Base-by-base conservation (phyloP, 37 sponge, comb jelly and placozoan genomes). In the Beroe ovata region DNA sequence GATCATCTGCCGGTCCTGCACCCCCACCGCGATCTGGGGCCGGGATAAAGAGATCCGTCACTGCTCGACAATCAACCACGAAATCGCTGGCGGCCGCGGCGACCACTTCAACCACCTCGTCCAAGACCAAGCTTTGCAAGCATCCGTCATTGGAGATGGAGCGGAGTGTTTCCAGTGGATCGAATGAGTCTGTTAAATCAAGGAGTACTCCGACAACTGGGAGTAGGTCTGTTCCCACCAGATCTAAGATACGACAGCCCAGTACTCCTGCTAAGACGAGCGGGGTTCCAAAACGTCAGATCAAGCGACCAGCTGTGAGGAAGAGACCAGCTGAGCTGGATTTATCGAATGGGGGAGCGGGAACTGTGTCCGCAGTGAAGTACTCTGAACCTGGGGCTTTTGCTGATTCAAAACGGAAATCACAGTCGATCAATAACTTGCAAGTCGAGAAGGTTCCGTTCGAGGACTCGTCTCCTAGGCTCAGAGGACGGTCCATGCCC, bases 121-220 rank as follows among this genome's bases (percentile, higher is more conserved):
- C 16, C 34, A 66, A 66, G 36, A 66, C 69, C 34, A 66, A 66
- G 30, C 36, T 66, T 26, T 66, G 69, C 35, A 66, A 66, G 16
- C 69, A 66, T 16, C 69, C 69, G 3, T 66, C 69, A 11, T 37
- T 66, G 19, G 69, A 66, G 36, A 66, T 66, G 69, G 69, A 66
- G 30, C 32, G 69, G 16, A 66, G 69, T 66, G 30, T 66, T 0
- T 66, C 69, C 33, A 66, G 69, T 32, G 69, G 34, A 18, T 66
- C 69, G 18, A 66, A 66, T 30, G 69, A 66, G 2, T 29, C 32
- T 1, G 69, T 66, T 30, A 66, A 66, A 16, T 34, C 69, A 19
- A 66, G 69, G 30, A 66, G 34, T 1, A 29, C 69, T 26, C 30
- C 69, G 1, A 33, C 36, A 6, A 30, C 11, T 18, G 34, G 69